Evolutionary conservation across 2,888 invertebrate genomes (phyloP).

Genomic region (Limnephilus auricula): DNA sequence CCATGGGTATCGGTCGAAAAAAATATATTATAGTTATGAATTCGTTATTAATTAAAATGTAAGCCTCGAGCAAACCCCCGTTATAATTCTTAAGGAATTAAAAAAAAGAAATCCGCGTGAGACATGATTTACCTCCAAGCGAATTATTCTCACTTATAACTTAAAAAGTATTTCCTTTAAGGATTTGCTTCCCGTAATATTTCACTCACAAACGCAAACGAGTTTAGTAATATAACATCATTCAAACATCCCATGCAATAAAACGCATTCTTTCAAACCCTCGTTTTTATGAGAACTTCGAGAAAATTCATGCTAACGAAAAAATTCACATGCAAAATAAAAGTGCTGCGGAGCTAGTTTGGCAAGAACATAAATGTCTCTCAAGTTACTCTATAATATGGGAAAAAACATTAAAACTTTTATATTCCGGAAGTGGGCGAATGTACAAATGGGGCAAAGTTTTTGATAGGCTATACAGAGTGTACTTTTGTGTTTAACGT

Average conservation of each 20-base stretch:
- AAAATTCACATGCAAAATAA: background rate
- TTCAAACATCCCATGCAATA: background rate
- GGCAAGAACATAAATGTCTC: slow-evolving; percentile 33
- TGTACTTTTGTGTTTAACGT: slow-evolving; percentile 18
- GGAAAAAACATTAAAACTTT: slow-evolving; percentile 60
- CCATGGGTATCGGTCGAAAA: too few relatives aligned
- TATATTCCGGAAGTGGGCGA: slow-evolving; percentile 55
- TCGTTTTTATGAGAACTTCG: background rate
- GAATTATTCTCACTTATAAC: too few relatives aligned
- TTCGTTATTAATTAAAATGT: too few relatives aligned
- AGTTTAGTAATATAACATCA: background rate
- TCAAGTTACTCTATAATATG: slow-evolving; percentile 44
- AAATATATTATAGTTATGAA: too few relatives aligned
- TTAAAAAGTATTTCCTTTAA: too few relatives aligned
- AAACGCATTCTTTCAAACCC: background rate
- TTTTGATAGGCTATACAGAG: slow-evolving; percentile 51
- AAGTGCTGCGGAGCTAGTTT: background rate
- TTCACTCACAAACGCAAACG: too few relatives aligned
- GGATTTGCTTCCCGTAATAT: too few relatives aligned
- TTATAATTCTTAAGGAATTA: too few relatives aligned
- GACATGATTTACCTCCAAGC: too few relatives aligned
- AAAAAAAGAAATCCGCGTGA: too few relatives aligned
- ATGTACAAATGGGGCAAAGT: slow-evolving; percentile 53
- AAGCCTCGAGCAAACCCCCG: too few relatives aligned
- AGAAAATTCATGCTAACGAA: background rate